Evolutionary conservation across 2,888 invertebrate genomes (phyloP).

Genomic region (Lutraria lutraria): DNA sequence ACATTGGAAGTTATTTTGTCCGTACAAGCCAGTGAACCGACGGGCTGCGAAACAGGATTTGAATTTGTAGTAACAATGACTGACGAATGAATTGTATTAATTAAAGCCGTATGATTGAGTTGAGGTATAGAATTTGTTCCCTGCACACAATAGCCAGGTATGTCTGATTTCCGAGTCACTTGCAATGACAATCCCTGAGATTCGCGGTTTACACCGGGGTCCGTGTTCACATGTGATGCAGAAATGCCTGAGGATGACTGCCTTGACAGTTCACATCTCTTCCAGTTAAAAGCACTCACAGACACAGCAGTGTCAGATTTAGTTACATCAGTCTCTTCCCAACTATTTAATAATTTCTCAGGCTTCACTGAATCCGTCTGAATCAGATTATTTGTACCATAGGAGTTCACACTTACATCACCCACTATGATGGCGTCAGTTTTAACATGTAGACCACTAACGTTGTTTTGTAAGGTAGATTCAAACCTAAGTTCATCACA

Average conservation of each 20-base stretch:
- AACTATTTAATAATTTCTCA: background rate
- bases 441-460: background rate
- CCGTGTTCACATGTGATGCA: constrained; percentile 27
- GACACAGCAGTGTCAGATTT: background rate
- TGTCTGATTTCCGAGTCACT: constrained; percentile 23
- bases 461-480: background rate
- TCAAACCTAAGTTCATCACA: background rate
- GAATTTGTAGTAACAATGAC: background rate
- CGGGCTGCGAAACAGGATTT: background rate
- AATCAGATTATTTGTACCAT: constrained; percentile 11
- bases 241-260: background rate
- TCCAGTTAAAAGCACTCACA: constrained; percentile 34
- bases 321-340: constrained; percentile 19
- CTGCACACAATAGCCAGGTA: background rate
- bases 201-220: background rate
- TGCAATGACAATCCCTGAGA: constrained; percentile 38
- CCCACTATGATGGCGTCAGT: background rate
- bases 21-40: background rate
- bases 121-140: constrained; percentile 40
- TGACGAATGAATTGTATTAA: background rate
- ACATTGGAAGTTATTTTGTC: background rate
- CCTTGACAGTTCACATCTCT: constrained; percentile 3
- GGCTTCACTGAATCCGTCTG: constrained; percentile 32
- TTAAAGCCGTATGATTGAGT: constrained; percentile 5
- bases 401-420: background rate